Percentiles rank a stretch among this genome's conserved stretches.
Conservation (phyloP, 2,888 invertebrate species). For the Rhamnusium bicolor region DNA sequence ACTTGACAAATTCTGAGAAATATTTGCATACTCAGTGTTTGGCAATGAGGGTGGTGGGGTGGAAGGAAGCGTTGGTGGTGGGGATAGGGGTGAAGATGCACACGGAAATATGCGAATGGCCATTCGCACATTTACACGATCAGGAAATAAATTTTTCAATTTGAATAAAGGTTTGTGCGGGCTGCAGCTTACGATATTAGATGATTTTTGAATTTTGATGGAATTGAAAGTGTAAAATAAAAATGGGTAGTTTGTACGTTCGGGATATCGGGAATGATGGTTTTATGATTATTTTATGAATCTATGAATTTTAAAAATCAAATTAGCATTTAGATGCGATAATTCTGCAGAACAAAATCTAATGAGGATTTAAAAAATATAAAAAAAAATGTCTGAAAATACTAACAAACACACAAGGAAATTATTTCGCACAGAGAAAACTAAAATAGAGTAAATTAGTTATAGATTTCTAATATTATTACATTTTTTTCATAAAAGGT, state of each 20-base stretch:
- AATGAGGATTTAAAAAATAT: background rate
- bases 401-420: no score
- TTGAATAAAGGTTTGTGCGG: conserved; percentile 51
- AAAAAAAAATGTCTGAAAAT: no score
- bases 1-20: conserved; percentile 59
- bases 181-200: conserved; percentile 24
- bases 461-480: no score
- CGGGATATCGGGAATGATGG: conserved; percentile 14
- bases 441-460: no score
- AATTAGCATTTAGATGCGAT: background rate
- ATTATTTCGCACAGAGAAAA: no score
- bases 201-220: conserved; percentile 52
- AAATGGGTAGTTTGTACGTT: conserved; percentile 2
- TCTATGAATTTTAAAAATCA: conserved; percentile 31
- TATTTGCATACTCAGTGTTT: conserved; percentile 56
- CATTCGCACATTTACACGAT: conserved; percentile 62
- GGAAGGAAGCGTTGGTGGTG: conserved; percentile 32
- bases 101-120: conserved; percentile 61
- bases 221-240: conserved; percentile 36
- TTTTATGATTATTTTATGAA: conserved; percentile 35
- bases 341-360: background rate
- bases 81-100: conserved; percentile 50
- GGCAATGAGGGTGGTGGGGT: conserved; percentile 51
- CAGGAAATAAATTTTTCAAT: conserved; percentile 59
- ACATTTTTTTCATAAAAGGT: no score